Conservation (phyloP, 2,113 vertebrate genomes). For the Asarcornis scutulata region DNA sequence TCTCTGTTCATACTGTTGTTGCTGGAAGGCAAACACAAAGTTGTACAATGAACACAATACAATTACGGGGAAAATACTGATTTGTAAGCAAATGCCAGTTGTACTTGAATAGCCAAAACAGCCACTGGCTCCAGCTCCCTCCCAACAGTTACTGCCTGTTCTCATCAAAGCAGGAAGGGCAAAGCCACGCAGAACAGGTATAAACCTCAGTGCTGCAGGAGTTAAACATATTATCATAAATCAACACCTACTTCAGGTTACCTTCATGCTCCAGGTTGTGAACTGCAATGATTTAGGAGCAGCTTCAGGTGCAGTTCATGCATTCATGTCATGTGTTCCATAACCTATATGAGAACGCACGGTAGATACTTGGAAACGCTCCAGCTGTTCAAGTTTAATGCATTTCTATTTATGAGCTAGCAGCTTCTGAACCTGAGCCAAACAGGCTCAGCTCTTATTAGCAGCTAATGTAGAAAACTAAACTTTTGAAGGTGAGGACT, state of each 20-base stretch:
- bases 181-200: background rate
- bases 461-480: background rate
- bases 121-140: background rate
- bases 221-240: background rate
- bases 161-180: background rate
- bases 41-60: background rate
- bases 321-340: background rate
- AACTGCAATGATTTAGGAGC: background rate
- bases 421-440: slow-evolving; percentile 5
- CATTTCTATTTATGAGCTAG: slow-evolving; percentile 5
- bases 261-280: background rate
- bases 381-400: slow-evolving; percentile 42
- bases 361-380: background rate
- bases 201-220: background rate
- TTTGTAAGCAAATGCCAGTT: background rate
- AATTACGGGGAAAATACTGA: background rate
- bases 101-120: background rate
- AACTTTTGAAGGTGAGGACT: slow-evolving; percentile 39
- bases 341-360: background rate
- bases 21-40: background rate
- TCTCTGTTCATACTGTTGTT: background rate
- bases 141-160: background rate
- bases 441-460: background rate
- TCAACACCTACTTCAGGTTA: background rate
- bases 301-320: background rate